A percentile compares a stretch with the other conserved stretches of the same genome.
Conservation (phyloP, 2,797 vertebrate genomes). For the Okamejei kenojei region DNA sequence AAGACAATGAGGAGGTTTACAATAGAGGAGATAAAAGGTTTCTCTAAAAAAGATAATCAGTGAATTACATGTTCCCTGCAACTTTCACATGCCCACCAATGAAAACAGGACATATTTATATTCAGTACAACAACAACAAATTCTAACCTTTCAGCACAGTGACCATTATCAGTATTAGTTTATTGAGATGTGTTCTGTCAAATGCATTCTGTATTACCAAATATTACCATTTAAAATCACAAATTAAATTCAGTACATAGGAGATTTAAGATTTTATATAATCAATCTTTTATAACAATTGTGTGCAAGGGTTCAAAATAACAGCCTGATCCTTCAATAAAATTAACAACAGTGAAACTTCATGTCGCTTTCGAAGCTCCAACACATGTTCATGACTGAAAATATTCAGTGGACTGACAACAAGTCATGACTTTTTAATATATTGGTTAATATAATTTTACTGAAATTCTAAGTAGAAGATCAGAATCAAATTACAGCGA, state of each 20-base stretch:
- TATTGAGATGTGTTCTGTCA: neutral
- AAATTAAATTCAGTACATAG: neutral
- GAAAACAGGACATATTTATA: neutral
- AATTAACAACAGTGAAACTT: too few species aligned
- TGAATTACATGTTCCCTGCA: neutral
- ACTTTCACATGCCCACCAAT: neutral
- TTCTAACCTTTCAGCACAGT: neutral
- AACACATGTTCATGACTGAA: neutral
- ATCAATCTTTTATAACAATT: neutral
- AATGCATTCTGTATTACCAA: neutral
- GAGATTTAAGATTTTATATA: neutral
- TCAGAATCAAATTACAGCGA: neutral
- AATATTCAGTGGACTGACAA: neutral
- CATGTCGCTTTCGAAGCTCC: neutral
- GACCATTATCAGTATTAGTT: neutral
- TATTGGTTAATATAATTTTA: too few species aligned
- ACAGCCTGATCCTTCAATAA: too few species aligned
- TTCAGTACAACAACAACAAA: neutral
- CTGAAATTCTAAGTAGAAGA: neutral
- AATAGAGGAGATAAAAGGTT: neutral
- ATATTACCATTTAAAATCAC: neutral
- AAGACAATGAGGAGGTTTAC: neutral
- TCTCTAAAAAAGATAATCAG: neutral
- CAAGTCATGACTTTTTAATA: neutral
- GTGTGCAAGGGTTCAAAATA: too few species aligned